A percentile compares a stretch with the other conserved stretches of the same genome.
Conservation (phyloP, 2,888 invertebrate genomes). For the Agapostemon virescens region DNA sequence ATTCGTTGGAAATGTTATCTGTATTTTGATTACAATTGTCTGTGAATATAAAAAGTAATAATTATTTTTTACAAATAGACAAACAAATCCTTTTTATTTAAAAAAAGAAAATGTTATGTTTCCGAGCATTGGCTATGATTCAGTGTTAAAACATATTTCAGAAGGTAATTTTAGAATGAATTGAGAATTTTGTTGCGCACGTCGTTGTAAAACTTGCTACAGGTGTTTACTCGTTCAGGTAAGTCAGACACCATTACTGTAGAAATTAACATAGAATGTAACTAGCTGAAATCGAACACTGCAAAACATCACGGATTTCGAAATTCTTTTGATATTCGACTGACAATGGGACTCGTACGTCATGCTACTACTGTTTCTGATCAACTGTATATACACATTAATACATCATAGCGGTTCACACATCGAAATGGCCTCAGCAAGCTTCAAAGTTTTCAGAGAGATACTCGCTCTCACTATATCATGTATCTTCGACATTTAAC, state of each 20-base stretch:
- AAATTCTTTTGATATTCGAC: background rate
- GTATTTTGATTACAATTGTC: background rate
- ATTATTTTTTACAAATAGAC: background rate
- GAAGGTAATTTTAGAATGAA: background rate
- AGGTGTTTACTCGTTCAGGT: background rate
- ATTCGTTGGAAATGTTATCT: background rate
- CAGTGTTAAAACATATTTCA: background rate
- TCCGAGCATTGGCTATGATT: background rate
- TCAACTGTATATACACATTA: background rate
- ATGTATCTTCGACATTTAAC: slow-evolving; percentile 33
- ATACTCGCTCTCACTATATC: slow-evolving; percentile 22
- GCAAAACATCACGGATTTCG: background rate
- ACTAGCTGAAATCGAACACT: background rate
- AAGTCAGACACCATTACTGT: background rate
- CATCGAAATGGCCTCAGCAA: slow-evolving; percentile 19
- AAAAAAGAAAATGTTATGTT: background rate
- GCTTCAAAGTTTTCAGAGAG: slow-evolving; percentile 29
- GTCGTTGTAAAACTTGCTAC: background rate
- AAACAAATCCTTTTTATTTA: background rate
- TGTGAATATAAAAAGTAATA: background rate
- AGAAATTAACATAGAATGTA: background rate
- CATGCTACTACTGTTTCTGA: slow-evolving; percentile 2
- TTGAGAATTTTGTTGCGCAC: background rate
- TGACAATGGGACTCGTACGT: slow-evolving; percentile 13
- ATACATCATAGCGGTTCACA: background rate